phyloP scores from a whole-genome alignment of 2,888 invertebrate species.

The Eupithecia subumbrata region DNA sequence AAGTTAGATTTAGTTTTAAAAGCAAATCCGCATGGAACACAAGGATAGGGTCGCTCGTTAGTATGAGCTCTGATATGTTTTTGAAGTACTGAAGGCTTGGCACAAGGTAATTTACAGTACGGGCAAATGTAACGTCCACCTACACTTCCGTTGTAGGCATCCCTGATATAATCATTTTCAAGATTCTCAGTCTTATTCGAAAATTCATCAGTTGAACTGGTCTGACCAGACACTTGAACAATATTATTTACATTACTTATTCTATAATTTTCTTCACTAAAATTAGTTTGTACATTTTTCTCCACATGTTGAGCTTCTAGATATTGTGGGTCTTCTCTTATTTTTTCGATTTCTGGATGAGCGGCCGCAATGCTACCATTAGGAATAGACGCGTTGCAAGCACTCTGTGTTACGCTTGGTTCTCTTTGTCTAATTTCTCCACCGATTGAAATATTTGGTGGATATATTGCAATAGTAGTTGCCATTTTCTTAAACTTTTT shows the following conservation, averaged over 20 bases:
- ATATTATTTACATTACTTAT: constrained; percentile 80
- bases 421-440: constrained; percentile 69
- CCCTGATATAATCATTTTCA: constrained; percentile 81
- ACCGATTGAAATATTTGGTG: constrained; percentile 62
- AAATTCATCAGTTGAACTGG: constrained; percentile 82
- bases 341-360: constrained; percentile 79
- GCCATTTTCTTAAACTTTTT: constrained; percentile 97
- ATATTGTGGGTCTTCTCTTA: constrained; percentile 66
- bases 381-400: constrained; percentile 67
- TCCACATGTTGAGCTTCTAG: constrained; percentile 59
- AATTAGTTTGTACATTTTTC: constrained; percentile 83
- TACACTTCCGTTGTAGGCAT: constrained; percentile 72
- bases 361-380: constrained; percentile 78
- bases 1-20: constrained; percentile 97
- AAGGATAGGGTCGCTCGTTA: constrained; percentile 96
- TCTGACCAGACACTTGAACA: constrained; percentile 81
- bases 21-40: constrained; percentile 94
- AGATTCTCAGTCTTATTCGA: constrained; percentile 82
- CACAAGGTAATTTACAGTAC: constrained; percentile 94
- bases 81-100: constrained; percentile 96
- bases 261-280: constrained; percentile 76
- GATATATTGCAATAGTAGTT: constrained; percentile 79
- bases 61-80: constrained; percentile 98
- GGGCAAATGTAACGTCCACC: constrained; percentile 92
- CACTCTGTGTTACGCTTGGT: constrained; percentile 61